Evolutionary conservation across 1,140 invertebrate genomes (phyloP).

Genomic region (Patella vulgata): DNA sequence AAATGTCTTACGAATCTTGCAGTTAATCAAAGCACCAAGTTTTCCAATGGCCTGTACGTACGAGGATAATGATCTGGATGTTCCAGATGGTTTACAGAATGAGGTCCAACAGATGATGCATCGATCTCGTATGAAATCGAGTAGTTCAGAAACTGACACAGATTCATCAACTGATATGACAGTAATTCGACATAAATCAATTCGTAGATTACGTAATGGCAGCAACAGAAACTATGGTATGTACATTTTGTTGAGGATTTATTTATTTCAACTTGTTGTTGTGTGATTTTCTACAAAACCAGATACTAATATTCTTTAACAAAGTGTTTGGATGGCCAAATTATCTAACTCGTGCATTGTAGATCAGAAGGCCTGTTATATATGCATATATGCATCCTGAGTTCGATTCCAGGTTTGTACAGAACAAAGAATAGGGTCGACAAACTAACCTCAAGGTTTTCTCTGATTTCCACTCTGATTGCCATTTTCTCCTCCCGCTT

Average conservation of each 20-base stretch:
- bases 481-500: too few species aligned
- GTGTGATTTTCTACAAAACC: background rate
- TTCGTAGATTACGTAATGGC: conserved; percentile 45
- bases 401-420: too few species aligned
- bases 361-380: too few species aligned
- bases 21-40: conserved; percentile 69
- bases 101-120: conserved; percentile 58
- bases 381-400: too few species aligned
- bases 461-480: too few species aligned
- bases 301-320: too few species aligned
- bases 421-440: too few species aligned
- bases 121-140: conserved; percentile 66
- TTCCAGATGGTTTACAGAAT: conserved; percentile 52
- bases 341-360: too few species aligned
- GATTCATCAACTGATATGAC: conserved; percentile 72
- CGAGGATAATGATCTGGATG: conserved; percentile 51
- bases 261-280: background rate
- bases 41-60: conserved; percentile 73
- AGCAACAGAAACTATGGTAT: conserved; percentile 64
- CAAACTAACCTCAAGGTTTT: too few species aligned
- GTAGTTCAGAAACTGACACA: conserved; percentile 73
- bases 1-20: too few species aligned
- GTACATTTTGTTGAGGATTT: conserved; percentile 8
- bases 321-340: too few species aligned
- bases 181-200: conserved; percentile 70